Evolutionary conservation across 2,888 invertebrate species (phyloP), one percentile per base, ranked within the genome.

Genomic region (Eupithecia inturbata): DNA sequence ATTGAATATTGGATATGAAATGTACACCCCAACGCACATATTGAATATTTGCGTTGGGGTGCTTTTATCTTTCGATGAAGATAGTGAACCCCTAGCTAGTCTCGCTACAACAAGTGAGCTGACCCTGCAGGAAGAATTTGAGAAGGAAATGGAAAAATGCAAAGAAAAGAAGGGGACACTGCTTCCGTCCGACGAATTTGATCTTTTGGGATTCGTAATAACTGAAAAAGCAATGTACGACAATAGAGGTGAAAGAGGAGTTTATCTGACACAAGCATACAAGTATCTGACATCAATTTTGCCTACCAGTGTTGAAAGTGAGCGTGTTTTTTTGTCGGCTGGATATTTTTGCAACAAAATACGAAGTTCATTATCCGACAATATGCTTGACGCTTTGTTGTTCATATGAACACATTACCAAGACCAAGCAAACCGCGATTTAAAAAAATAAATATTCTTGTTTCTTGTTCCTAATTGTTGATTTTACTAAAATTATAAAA

Each of bases 231-330:
- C 66, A 33, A 33, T 66, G 39, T 66, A 36, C 39, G 66, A 66
- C 12, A 64, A 72, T 68, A 69, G 72, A 67, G 70, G 75, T 10
- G 72, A 72, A 70, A 45, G 75, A 73, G 68, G 74, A 28, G 39
- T 70, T 64, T 72, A 76, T 75, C 67, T 76, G 60, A 75, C 78
- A 62, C 73, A 78, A 26, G 74, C 74, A 64, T 76, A 75, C 68
- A 76, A 31, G 26, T 78, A 68, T 74, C 49, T 77, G 6, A 62
- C 4, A 63, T 63, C 31, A 39, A 26, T 73, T 67, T 26, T 70
- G 45, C 73, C 72, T 67, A 74, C 73, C n/a, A 76, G 76, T 70
- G 70, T 72, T 33, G 76, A 73, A n/a, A 67, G 70, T 68, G 73
- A 71, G 39, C 36, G 66, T 39, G 66, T 66, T 39, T 66, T 66